phyloP scores from a whole-genome alignment of 2,888 invertebrate genomes.

The Tachystola acroxantha region DNA sequence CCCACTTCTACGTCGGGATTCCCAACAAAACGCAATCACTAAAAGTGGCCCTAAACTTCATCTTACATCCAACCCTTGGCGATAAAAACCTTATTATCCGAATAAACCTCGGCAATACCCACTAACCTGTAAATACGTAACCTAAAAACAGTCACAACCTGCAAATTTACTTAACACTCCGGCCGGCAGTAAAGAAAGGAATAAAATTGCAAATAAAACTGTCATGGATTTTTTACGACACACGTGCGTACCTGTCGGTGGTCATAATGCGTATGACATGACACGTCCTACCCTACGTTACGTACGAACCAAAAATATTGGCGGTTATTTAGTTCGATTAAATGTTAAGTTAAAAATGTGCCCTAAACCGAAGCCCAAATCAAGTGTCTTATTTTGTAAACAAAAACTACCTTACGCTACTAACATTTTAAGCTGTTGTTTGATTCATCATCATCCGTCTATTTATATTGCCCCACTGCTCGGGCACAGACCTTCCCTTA shows the following conservation, averaged over 20 bases:
- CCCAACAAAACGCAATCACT: constrained; percentile 15
- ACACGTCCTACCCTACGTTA: too few relatives aligned
- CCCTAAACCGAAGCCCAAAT: too few relatives aligned
- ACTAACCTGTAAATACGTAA: constrained; percentile 21
- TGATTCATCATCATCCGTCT: too few relatives aligned
- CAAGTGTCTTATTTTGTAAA: too few relatives aligned
- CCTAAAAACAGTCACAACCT: constrained; percentile 22
- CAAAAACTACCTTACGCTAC: too few relatives aligned
- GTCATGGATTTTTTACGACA: constrained; percentile 29
- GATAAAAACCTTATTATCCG: constrained; percentile 25
- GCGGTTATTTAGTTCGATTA: too few relatives aligned
- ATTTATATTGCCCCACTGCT: too few relatives aligned
- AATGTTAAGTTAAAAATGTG: too few relatives aligned
- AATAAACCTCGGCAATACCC: constrained; percentile 24
- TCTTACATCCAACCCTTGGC: constrained; percentile 12
- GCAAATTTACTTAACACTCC: constrained; percentile 38
- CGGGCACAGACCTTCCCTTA: too few relatives aligned
- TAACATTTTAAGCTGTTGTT: too few relatives aligned
- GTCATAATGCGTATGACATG: neutral
- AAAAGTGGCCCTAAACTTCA: constrained; percentile 13
- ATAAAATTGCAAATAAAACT: constrained; percentile 37
- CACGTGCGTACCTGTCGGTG: constrained; percentile 9
- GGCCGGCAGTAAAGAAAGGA: constrained; percentile 30
- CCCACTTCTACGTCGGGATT: too few relatives aligned
- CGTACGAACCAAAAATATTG: too few relatives aligned